These are phyloP conservation scores for Drosophila suboccidentalis DNA, from an alignment of 2,888 invertebrate species.

Conservation along the genomic window DNA sequence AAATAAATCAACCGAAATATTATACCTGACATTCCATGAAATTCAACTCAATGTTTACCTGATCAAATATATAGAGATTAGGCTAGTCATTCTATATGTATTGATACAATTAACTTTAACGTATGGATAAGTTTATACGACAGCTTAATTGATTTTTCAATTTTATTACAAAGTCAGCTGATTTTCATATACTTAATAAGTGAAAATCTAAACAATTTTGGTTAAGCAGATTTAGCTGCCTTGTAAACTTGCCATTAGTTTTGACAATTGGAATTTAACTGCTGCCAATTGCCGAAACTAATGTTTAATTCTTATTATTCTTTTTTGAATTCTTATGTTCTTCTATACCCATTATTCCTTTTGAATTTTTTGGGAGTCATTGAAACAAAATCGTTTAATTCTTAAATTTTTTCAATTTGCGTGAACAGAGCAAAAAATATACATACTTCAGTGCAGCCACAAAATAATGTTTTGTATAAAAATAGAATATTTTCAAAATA, in stretches of 20 bases:
- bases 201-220: not conserved
- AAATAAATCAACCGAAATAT: slow-evolving; percentile 27
- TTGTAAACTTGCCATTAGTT: not conserved
- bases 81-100: too few species aligned
- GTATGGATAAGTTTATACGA: too few species aligned
- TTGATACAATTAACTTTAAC: not conserved
- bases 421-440: slow-evolving; percentile 14
- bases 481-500: slow-evolving; percentile 64
- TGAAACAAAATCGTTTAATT: not conserved
- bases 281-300: too few species aligned
- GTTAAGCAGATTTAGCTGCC: not conserved
- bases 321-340: not conserved
- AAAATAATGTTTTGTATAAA: slow-evolving; percentile 59
- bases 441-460: slow-evolving; percentile 52
- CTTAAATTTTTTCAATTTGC: slow-evolving; percentile 10
- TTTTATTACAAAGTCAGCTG: too few species aligned
- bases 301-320: not conserved
- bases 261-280: not conserved
- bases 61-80: slow-evolving; percentile 11
- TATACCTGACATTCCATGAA: slow-evolving; percentile 11
- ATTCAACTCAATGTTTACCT: slow-evolving; percentile 31
- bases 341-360: not conserved
- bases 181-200: too few species aligned
- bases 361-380: not conserved
- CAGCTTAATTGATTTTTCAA: too few species aligned